A percentile compares a stretch with the other conserved stretches of the same genome.
phyloP scores from a whole-genome alignment of 2,113 vertebrate species.

The Ascaphus truei region DNA sequence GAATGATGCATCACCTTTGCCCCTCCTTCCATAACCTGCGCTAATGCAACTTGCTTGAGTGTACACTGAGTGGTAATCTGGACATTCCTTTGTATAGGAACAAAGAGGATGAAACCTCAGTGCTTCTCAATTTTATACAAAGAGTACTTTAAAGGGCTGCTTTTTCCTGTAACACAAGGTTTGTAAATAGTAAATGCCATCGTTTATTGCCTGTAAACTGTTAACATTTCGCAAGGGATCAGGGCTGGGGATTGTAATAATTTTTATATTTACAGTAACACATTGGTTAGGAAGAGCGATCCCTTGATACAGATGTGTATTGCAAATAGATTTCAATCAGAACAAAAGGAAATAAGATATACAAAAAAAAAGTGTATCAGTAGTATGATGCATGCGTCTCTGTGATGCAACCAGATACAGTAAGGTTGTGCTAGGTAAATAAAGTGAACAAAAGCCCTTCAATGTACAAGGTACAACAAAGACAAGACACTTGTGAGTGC shows the following conservation, averaged over 20 bases:
- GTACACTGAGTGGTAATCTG: conserved; percentile 9
- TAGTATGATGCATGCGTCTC: too few relatives aligned
- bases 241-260: conserved; percentile 24
- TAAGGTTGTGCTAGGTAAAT: too few relatives aligned
- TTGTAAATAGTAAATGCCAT: conserved; percentile 76
- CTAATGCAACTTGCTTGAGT: not conserved
- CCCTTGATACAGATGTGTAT: not conserved
- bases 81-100: conserved; percentile 10
- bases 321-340: conserved; percentile 33
- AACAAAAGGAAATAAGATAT: too few relatives aligned
- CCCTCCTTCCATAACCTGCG: too few relatives aligned
- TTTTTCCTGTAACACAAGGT: conserved; percentile 64
- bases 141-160: conserved; percentile 87
- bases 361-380: too few relatives aligned
- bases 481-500: too few relatives aligned
- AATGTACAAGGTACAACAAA: too few relatives aligned
- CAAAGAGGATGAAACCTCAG: conserved; percentile 40
- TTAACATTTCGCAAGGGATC: conserved; percentile 44
- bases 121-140: conserved; percentile 70
- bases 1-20: too few relatives aligned
- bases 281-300: too few relatives aligned
- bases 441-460: too few relatives aligned
- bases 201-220: conserved; percentile 69
- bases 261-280: not conserved
- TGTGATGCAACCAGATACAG: too few relatives aligned